These are phyloP conservation scores for Watsonalla cultraria DNA, from an alignment of 2,888 invertebrate genomes.

Conservation along the genomic window DNA sequence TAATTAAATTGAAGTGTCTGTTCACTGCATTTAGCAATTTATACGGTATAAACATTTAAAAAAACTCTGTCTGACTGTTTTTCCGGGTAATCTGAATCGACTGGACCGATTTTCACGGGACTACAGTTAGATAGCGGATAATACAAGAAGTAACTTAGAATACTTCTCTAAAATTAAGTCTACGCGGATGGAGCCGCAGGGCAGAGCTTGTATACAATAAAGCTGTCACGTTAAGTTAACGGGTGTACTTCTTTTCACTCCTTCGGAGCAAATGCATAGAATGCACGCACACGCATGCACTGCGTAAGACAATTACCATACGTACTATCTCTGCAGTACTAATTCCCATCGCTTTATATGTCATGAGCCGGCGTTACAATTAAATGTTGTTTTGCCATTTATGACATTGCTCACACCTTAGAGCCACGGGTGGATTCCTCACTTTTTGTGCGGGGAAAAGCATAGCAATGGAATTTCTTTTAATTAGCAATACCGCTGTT, in stretches of 20 bases:
- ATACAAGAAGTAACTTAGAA: too few relatives aligned
- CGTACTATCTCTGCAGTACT: constrained; percentile 24
- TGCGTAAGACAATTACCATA: constrained; percentile 42
- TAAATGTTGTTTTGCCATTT: constrained; percentile 58
- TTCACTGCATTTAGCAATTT: too few relatives aligned
- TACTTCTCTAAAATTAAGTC: too few relatives aligned
- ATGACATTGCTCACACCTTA: constrained; percentile 67
- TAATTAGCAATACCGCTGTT: constrained; percentile 58
- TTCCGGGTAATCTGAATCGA: too few relatives aligned
- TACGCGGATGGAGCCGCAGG: too few relatives aligned
- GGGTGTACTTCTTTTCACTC: not conserved
- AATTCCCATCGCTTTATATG: constrained; percentile 43
- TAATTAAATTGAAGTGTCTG: too few relatives aligned
- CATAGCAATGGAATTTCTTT: constrained; percentile 57
- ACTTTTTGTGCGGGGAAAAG: constrained; percentile 51
- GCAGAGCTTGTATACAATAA: not conserved
- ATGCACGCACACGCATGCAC: constrained; percentile 20
- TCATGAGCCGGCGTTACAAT: constrained; percentile 49
- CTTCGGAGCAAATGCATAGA: constrained; percentile 12
- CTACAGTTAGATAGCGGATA: too few relatives aligned
- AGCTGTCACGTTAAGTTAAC: not conserved
- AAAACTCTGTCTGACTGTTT: too few relatives aligned
- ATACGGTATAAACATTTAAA: too few relatives aligned
- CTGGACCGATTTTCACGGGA: too few relatives aligned
- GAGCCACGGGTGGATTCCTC: constrained; percentile 46